Conservation (phyloP, 1,140 invertebrate genomes). For the Ectropis grisescens region DNA sequence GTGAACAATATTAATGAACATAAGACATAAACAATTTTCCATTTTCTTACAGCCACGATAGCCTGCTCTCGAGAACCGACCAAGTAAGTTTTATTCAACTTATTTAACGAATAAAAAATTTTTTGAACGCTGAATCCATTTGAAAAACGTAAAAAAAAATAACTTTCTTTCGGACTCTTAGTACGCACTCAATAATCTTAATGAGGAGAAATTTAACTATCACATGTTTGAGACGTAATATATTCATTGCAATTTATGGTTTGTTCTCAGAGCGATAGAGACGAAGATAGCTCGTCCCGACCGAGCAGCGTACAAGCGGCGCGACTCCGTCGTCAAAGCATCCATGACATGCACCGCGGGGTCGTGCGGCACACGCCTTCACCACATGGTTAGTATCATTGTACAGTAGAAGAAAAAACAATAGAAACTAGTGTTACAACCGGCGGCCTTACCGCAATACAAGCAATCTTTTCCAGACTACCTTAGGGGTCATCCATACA, state of each 20-base stretch:
- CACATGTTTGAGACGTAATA: no score
- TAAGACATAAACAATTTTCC: neutral
- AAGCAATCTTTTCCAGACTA: slow-evolving; percentile 11
- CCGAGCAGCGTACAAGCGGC: slow-evolving; percentile 24
- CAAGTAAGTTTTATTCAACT: slow-evolving; percentile 24
- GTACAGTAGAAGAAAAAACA: no score
- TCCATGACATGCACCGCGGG: slow-evolving; percentile 30
- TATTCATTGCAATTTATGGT: no score
- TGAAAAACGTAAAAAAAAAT: no score
- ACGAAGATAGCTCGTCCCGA: slow-evolving; percentile 19
- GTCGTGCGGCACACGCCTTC: slow-evolving; percentile 9
- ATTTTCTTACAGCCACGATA: slow-evolving; percentile 41
- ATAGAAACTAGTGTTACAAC: no score
- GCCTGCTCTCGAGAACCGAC: slow-evolving; percentile 25
- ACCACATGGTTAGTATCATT: slow-evolving; percentile 6
- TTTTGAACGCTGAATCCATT: no score
- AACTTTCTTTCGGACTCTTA: no score
- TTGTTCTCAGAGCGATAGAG: slow-evolving; percentile 19
- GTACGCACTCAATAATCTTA: no score
- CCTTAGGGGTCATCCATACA: no score
- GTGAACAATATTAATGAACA: no score
- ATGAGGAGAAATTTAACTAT: no score
- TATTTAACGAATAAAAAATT: slow-evolving; percentile 1
- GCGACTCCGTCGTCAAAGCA: slow-evolving; percentile 33
- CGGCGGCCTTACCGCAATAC: no score